Evolutionary conservation across 2,888 invertebrate genomes (phyloP).

Genomic region (Galeopsomyia nigrocyanea): DNA sequence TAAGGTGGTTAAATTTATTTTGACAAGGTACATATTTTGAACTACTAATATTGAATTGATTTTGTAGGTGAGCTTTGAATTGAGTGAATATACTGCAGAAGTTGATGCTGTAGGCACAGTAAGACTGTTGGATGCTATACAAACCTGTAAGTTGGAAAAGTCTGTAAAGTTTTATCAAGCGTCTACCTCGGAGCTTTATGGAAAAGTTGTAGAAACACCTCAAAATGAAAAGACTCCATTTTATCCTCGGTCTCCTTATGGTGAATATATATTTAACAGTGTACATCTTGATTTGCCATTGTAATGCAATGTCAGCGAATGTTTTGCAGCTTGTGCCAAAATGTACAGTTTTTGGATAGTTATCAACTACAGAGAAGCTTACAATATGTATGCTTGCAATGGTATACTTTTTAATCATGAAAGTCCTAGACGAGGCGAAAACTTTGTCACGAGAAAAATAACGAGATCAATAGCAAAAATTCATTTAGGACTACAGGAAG

Average conservation of each 20-base stretch:
- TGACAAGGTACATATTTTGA: slow-evolving; percentile 15
- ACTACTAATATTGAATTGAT: slow-evolving; percentile 7
- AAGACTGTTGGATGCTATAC: slow-evolving; percentile 90
- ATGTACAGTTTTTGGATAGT: slow-evolving; percentile 97
- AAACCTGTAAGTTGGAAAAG: slow-evolving; percentile 87
- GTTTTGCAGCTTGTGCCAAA: slow-evolving; percentile 88
- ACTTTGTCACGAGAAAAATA: slow-evolving; percentile 98
- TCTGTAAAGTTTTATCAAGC: slow-evolving; percentile 93
- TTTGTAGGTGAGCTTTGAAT: slow-evolving; percentile 88
- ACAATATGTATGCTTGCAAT: slow-evolving; percentile 95
- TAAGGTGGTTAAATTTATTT: slow-evolving; percentile 75
- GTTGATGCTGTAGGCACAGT: slow-evolving; percentile 96
- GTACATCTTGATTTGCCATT: slow-evolving; percentile 5
- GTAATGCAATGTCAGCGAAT: background rate
- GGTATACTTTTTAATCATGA: slow-evolving; percentile 98
- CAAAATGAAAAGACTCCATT: slow-evolving; percentile 96
- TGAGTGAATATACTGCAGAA: slow-evolving; percentile 99
- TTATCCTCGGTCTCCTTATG: slow-evolving; percentile 96
- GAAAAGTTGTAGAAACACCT: slow-evolving; percentile 92
- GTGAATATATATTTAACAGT: slow-evolving; percentile 71
- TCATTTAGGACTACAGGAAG: slow-evolving; percentile 85
- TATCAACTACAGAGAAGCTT: slow-evolving; percentile 95
- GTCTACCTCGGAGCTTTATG: slow-evolving; percentile 95
- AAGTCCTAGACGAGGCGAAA: slow-evolving; percentile 95
- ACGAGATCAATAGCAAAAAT: slow-evolving; percentile 98